Base-by-base conservation (phyloP, 2,113 vertebrate species). In the Pseudolaguvia tuberculata region DNA sequence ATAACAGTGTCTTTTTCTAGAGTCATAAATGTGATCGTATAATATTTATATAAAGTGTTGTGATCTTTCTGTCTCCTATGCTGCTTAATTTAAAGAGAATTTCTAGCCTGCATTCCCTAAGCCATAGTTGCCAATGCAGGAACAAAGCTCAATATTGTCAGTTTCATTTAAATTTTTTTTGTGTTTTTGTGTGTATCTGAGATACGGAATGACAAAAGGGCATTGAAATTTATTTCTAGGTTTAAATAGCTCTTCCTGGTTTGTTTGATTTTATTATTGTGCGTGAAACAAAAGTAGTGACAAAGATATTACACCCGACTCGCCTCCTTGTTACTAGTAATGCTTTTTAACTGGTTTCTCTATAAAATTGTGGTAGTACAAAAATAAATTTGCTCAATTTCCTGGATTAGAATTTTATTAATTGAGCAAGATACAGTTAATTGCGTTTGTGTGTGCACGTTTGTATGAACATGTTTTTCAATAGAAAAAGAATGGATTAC, bases 81-180 rank as follows among this genome's bases (percentile, higher is more conserved):
- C 27, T 48, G 52, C 62, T 72, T 52, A 35, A 50, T 42, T 73
- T 73, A 59, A 68, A 11, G 58, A 50, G 51, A 25, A 45, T 62
- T 57, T 31, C 47, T 62, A 58, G 62, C 51, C 25, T 29, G 50
- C 59, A 72, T 75, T 75, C 73, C 73, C 29, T 58, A 67, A 5
- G 20, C 63, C 29, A 58, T 20, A 68, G 21, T 47, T 61, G 27
- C 47, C 23, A 72, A 10, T 23, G 18, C 31, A 66, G 35, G 42
- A 67, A 31, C 21, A 18, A n/a, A 57, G 62, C 35, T 67, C 52
- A 57, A 25, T 31, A 27, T 50, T 61, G 18, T 39, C 31, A 29
- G 31, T 67, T 58, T 58, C 59, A 12, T 25, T 58, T 50, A n/a
- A 50, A 56, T 35, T 31, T 45, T 13, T 62, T 47, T 29, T 27